Evolutionary conservation across 1,140 invertebrate species (phyloP).

Genomic region (Carcinoscorpius rotundicauda): DNA sequence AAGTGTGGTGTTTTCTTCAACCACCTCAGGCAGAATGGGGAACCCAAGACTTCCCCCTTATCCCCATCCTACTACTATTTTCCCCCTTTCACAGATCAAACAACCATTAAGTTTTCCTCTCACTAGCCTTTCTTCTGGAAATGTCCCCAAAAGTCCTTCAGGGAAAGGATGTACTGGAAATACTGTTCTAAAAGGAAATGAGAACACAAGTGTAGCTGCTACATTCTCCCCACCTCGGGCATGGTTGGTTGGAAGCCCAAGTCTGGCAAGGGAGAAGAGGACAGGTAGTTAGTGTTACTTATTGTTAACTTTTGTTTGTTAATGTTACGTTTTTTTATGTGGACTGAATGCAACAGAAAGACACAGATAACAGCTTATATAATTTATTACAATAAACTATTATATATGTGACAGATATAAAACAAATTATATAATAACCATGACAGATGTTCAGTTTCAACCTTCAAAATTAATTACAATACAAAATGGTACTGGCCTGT

Average conservation of each 20-base stretch:
- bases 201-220: conserved; percentile 52
- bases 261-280: conserved; percentile 29
- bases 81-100: conserved; percentile 71
- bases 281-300: too few relatives aligned
- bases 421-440: too few relatives aligned
- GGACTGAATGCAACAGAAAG: conserved; percentile 8
- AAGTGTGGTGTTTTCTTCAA: conserved; percentile 58
- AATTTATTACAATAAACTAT: too few relatives aligned
- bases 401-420: too few relatives aligned
- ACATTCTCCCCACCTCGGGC: conserved; percentile 60
- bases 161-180: conserved; percentile 16
- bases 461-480: too few relatives aligned
- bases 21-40: conserved; percentile 33
- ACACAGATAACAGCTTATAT: too few relatives aligned
- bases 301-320: conserved; percentile 21
- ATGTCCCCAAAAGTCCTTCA: conserved; percentile 21
- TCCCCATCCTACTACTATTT: conserved; percentile 62
- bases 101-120: conserved; percentile 43
- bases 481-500: too few relatives aligned
- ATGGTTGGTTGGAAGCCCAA: conserved; percentile 46
- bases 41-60: conserved; percentile 77
- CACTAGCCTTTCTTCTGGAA: conserved; percentile 22
- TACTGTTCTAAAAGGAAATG: conserved; percentile 6
- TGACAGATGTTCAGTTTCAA: too few relatives aligned
- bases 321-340: conserved; percentile 3